These are phyloP conservation scores for Magallana nippona DNA, from an alignment of 2,888 invertebrate species.

Conservation along the genomic window DNA sequence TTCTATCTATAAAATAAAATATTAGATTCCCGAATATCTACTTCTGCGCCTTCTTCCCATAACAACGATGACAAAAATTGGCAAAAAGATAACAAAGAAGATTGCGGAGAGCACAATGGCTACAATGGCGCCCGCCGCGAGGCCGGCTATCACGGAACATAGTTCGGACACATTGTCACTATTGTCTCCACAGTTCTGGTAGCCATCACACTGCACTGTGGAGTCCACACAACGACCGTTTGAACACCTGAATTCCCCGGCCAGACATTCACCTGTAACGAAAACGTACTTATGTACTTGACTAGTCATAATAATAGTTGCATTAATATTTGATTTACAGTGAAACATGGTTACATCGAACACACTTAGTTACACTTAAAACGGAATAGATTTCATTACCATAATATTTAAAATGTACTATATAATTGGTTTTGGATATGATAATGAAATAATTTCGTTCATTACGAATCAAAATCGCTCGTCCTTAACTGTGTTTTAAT, in stretches of 20 bases:
- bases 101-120: background rate
- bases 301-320: background rate
- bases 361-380: no score
- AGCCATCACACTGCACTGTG: slow-evolving; percentile 12
- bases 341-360: no score
- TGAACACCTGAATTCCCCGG: background rate
- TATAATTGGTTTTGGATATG: no score
- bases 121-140: slow-evolving; percentile 2
- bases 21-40: background rate
- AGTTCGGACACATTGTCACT: background rate
- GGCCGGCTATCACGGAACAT: background rate
- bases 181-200: slow-evolving; percentile 23
- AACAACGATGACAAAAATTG: background rate
- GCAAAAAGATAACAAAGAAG: slow-evolving; percentile 15
- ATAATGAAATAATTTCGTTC: no score
- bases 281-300: background rate
- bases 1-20: background rate
- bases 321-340: no score
- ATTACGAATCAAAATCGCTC: no score
- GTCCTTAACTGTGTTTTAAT: no score
- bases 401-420: no score
- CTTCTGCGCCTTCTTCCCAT: background rate
- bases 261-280: background rate
- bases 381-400: no score
- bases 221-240: slow-evolving; percentile 1